Conservation (phyloP, 2,113 vertebrate species). For the Psittacula cyanocephala region DNA sequence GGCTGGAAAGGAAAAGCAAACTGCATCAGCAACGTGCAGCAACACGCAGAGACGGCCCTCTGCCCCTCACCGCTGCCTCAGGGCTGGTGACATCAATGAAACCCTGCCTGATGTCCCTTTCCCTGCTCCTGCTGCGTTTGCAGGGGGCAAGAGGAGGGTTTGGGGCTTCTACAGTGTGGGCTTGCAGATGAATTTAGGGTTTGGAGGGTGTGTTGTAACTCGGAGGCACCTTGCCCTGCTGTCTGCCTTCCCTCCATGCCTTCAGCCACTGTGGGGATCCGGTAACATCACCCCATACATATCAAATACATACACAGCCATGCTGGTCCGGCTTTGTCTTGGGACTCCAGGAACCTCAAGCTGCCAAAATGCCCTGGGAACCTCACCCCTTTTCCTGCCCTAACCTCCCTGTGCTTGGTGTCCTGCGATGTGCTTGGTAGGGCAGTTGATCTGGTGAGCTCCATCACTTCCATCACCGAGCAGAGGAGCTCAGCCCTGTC, state of each 20-base stretch:
- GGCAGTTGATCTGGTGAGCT: not conserved
- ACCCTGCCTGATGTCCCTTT: rapidly evolving
- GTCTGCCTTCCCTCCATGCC: not conserved
- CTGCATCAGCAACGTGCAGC: not conserved
- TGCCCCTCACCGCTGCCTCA: not conserved
- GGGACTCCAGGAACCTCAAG: not conserved
- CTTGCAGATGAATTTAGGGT: not conserved
- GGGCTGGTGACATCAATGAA: not conserved
- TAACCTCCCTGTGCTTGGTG: rapidly evolving
- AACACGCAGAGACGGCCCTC: not conserved
- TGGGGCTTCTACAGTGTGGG: not conserved
- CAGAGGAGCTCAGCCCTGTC: not conserved
- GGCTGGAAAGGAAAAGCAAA: slow-evolving; percentile 73
- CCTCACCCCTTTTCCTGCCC: not conserved
- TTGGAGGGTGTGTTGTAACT: not conserved
- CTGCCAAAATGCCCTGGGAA: not conserved
- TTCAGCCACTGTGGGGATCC: rapidly evolving
- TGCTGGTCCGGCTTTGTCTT: rapidly evolving
- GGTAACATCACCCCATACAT: rapidly evolving
- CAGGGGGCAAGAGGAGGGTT: not conserved
- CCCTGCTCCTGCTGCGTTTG: rapidly evolving
- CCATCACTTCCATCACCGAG: not conserved
- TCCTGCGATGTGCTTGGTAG: not conserved
- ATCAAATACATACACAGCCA: not conserved
- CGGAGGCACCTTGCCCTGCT: not conserved